Conservation (phyloP, 2,797 vertebrate species). For the Sebastes goodei region DNA sequence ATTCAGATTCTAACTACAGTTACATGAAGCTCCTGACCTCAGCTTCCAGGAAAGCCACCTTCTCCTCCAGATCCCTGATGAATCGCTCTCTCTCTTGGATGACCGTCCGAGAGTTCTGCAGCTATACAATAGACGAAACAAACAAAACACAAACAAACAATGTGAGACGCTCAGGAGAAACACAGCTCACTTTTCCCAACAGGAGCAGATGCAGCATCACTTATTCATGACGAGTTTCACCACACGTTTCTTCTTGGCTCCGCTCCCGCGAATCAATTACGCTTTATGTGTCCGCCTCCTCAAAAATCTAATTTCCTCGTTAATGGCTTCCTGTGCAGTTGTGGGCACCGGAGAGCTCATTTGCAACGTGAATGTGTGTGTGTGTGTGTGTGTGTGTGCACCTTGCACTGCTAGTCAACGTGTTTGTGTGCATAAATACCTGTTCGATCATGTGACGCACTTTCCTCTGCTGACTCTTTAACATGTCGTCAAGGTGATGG, state of each 20-base stretch:
- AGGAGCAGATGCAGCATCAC: constrained; percentile 40
- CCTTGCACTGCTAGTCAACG: neutral
- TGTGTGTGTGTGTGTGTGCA: neutral
- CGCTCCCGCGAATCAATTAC: constrained; percentile 33
- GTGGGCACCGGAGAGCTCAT: neutral
- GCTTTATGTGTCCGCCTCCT: constrained; percentile 23
- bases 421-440: constrained; percentile 73
- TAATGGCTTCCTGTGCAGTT: constrained; percentile 48
- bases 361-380: neutral
- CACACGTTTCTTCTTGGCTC: constrained; percentile 36
- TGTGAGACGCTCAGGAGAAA: neutral
- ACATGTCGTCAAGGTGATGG: constrained; percentile 93
- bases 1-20: neutral
- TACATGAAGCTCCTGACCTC: constrained; percentile 82
- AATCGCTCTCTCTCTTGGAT: constrained; percentile 86
- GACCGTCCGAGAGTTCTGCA: constrained; percentile 90
- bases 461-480: constrained; percentile 95
- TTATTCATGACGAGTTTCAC: constrained; percentile 58
- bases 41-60: constrained; percentile 89
- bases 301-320: constrained; percentile 46
- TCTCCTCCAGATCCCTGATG: constrained; percentile 91
- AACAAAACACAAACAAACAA: constrained; percentile 22
- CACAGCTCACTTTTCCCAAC: neutral
- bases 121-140: constrained; percentile 73
- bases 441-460: constrained; percentile 96